Conservation (phyloP, 2,888 invertebrate genomes). For the Sphaerophoria taeniata region DNA sequence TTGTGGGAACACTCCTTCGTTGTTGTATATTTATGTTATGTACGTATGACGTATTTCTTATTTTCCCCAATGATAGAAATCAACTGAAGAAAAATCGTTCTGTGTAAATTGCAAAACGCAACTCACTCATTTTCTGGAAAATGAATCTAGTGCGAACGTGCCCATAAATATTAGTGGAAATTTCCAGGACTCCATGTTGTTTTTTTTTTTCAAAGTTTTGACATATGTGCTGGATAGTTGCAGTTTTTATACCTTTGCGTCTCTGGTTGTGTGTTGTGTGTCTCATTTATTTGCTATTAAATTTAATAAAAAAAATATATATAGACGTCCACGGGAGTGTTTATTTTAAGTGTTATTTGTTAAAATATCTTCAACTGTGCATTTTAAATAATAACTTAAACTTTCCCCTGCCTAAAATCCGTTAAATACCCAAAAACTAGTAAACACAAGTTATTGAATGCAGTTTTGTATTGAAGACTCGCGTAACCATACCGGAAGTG, state of each 20-base stretch:
- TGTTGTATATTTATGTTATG: too few species aligned
- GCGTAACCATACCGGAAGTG: conserved; percentile 17
- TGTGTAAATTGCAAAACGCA: too few species aligned
- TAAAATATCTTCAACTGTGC: conserved; percentile 2
- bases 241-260: neutral
- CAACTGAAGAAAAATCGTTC: too few species aligned
- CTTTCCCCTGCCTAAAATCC: neutral
- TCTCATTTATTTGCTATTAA: neutral
- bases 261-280: neutral
- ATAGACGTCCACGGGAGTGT: conserved; percentile 4
- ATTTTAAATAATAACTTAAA: neutral
- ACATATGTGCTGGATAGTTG: neutral
- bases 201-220: neutral
- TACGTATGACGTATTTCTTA: too few species aligned
- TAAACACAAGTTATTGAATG: neutral
- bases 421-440: neutral
- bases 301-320: conserved; percentile 20
- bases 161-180: neutral
- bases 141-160: neutral
- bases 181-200: neutral
- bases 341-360: conserved; percentile 10
- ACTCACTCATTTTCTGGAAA: too few species aligned
- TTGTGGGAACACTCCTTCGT: too few species aligned
- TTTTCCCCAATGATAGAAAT: too few species aligned
- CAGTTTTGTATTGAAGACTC: neutral